Evolutionary conservation across 2,797 vertebrate genomes (phyloP), one percentile per base, ranked within the genome.

Genomic region (Sparidentex hasta): DNA sequence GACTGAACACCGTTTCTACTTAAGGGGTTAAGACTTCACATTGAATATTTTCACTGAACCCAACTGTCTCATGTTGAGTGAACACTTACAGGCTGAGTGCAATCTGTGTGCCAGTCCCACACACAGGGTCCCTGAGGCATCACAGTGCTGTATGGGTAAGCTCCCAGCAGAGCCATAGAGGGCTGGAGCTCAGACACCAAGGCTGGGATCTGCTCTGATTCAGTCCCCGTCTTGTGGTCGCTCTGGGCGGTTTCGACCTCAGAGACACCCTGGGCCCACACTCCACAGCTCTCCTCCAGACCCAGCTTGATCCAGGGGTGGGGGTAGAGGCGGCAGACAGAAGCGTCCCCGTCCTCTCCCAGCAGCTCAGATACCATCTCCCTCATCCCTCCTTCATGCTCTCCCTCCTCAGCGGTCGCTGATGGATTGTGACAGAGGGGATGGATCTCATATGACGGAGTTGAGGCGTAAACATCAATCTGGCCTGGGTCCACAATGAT

Each of bases 391-490:
- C 86, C 90, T 1, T 94, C 94, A 46, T 77, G 46, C 59, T 93
- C 88, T 0, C 72, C 82, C 38, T 94, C 92, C n/a, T 90, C 91
- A 0, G 47, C 18, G 0, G 48, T 69, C 0, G 33, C 13, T 0
- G 44, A 3, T 0, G 55, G 27, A 0, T 68, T 62, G 0, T n/a
- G 66, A 46, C 63, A 3, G 17, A 67, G 65, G 50, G 85, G 64
- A 86, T 94, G 92, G 14, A 96, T 95, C 85, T 94, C 88, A 0
- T 95, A 95, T 0, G 95, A 96, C 0, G 94, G 95, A 1, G 87
- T 94, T 0, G 93, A 94, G 67, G 95, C 94, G 0, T 92, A 82
- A 11, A 80, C 46, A 6, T 95, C 94, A 0, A 96, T 86, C 88
- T 96, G 95, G 71, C 75, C 84, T 0, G 93, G 90, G 72, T 96